A percentile compares a stretch with the other conserved stretches of the same genome.
Conservation (phyloP, 1,140 invertebrate genomes). For the Nixonia krombeini region DNA sequence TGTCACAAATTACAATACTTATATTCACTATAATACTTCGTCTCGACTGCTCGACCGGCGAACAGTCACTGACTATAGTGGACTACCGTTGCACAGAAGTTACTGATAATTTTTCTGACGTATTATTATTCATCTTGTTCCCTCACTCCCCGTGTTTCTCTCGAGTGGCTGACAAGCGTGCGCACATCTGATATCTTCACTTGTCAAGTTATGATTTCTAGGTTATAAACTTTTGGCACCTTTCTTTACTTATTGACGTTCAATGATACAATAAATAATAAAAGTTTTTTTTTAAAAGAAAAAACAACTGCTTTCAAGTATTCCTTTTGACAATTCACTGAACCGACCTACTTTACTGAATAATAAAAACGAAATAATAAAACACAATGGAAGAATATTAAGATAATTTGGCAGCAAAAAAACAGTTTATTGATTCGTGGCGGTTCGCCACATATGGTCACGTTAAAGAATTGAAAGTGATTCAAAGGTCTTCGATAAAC, state of each 20-base stretch:
- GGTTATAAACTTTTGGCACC: not conserved
- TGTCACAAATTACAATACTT: constrained; percentile 2
- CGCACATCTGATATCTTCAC: not conserved
- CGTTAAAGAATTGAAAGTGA: not conserved
- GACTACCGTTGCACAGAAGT: constrained; percentile 11
- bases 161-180: not conserved
- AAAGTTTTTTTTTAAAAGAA: not conserved
- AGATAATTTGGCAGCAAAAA: no score
- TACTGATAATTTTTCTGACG: constrained; percentile 28
- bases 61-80: constrained; percentile 26
- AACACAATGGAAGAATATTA: not conserved
- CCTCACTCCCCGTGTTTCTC: not conserved
- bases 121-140: constrained; percentile 24
- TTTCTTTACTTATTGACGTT: not conserved
- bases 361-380: not conserved
- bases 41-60: constrained; percentile 40
- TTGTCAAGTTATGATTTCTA: not conserved
- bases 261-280: no score
- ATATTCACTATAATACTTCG: not conserved
- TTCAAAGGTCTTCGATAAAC: constrained; percentile 1
- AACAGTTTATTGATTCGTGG: no score
- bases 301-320: no score
- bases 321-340: not conserved
- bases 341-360: not conserved
- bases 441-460: no score